phyloP scores from a whole-genome alignment of 2,888 invertebrate species.

The Kuschelorhynchus macadamiae region DNA sequence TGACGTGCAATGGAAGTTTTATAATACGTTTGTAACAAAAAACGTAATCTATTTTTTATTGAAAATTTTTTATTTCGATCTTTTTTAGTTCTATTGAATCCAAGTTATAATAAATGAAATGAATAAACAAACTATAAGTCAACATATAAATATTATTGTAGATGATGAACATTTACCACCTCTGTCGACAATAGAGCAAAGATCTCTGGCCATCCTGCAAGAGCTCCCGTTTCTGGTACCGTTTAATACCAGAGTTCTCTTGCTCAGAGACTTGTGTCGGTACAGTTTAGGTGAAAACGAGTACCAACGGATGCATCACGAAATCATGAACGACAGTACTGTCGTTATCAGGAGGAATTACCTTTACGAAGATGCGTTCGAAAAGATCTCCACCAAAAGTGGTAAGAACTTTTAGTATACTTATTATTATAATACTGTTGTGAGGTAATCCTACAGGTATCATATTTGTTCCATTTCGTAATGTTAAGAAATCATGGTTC shows the following conservation, averaged over 20 bases:
- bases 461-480: too few species aligned
- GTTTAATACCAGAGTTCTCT: slow-evolving; percentile 90
- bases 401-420: slow-evolving; percentile 75
- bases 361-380: slow-evolving; percentile 98
- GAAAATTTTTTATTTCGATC: too few species aligned
- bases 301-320: slow-evolving; percentile 63
- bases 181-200: slow-evolving; percentile 87
- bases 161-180: slow-evolving; percentile 85
- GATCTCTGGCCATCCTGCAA: slow-evolving; percentile 88
- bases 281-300: slow-evolving; percentile 64
- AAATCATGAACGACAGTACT: slow-evolving; percentile 63
- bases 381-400: slow-evolving; percentile 91
- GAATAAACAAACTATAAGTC: too few species aligned
- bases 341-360: slow-evolving; percentile 89
- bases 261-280: slow-evolving; percentile 80
- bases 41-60: too few species aligned
- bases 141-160: too few species aligned
- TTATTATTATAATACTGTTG: too few species aligned
- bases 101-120: too few species aligned
- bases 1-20: too few species aligned
- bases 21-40: too few species aligned
- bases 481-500: too few species aligned
- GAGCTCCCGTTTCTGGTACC: slow-evolving; percentile 96
- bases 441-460: too few species aligned
- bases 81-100: too few species aligned